Conservation (phyloP, 2,113 vertebrate genomes). For the Sander vitreus region DNA sequence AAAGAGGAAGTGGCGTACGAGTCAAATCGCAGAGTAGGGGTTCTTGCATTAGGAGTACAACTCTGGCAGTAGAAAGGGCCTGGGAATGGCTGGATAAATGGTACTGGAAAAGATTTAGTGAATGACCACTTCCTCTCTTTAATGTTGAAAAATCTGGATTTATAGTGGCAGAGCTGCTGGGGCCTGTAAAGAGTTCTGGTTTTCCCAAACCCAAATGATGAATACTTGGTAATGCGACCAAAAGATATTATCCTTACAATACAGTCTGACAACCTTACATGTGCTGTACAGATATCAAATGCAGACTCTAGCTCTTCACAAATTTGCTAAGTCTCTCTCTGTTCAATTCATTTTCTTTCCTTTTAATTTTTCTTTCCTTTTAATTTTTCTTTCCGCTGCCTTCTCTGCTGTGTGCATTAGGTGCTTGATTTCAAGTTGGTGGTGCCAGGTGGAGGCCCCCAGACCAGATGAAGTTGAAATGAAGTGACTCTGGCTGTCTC, state of each 20-base stretch:
- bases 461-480: slow-evolving; percentile 35
- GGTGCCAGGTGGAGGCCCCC: slow-evolving; percentile 25
- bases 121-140: slow-evolving; percentile 35
- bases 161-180: slow-evolving; percentile 17
- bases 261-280: slow-evolving; percentile 15
- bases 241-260: slow-evolving; percentile 19
- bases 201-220: slow-evolving; percentile 35
- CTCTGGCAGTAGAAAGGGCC: not conserved
- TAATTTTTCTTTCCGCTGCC: not conserved
- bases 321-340: not conserved
- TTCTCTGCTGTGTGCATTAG: slow-evolving; percentile 30
- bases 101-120: slow-evolving; percentile 10
- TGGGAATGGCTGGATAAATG: slow-evolving; percentile 20
- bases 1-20: too few relatives aligned
- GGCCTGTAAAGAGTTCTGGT: not conserved
- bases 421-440: slow-evolving; percentile 45
- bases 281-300: slow-evolving; percentile 12
- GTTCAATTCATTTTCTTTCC: not conserved
- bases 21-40: not conserved
- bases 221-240: slow-evolving; percentile 3
- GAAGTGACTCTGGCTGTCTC: slow-evolving; percentile 25
- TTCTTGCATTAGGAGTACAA: not conserved
- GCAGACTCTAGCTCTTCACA: slow-evolving; percentile 1
- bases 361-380: not conserved
- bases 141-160: slow-evolving; percentile 56